A percentile compares a stretch with the other conserved stretches of the same genome.
Conservation (phyloP, 2,888 invertebrate genomes). For the Nineta flava region DNA sequence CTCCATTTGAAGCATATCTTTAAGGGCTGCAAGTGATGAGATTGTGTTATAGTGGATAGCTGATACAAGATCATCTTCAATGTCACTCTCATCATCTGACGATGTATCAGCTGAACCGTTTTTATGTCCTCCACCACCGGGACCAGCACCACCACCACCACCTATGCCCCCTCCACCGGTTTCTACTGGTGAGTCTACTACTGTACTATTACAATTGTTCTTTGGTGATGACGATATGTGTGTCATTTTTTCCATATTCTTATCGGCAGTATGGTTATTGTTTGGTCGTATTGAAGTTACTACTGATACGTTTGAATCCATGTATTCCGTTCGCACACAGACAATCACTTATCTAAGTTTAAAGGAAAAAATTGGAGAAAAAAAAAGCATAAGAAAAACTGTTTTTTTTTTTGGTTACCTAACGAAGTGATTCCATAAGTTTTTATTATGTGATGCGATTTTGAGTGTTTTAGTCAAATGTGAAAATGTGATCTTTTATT, state of each 20-base stretch:
- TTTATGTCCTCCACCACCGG: not conserved
- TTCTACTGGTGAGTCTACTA: not conserved
- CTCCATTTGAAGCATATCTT: conserved; percentile 46
- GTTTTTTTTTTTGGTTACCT: too few relatives aligned
- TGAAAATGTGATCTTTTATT: too few relatives aligned
- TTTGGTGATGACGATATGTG: not conserved
- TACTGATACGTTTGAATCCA: conserved; percentile 16
- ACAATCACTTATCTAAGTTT: too few relatives aligned
- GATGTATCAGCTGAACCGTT: not conserved
- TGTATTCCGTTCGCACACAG: conserved; percentile 8
- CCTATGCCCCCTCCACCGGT: not conserved
- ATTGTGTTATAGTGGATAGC: conserved; percentile 57
- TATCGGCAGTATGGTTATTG: not conserved
- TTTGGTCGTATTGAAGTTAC: conserved; percentile 10
- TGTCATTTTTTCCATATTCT: conserved; percentile 2
- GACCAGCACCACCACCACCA: not conserved
- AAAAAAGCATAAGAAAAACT: too few relatives aligned
- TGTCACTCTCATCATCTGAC: conserved; percentile 35
- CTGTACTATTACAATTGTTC: not conserved
- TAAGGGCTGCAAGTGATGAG: conserved; percentile 47
- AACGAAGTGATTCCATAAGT: too few relatives aligned
- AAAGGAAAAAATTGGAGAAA: too few relatives aligned
- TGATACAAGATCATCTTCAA: conserved; percentile 46
- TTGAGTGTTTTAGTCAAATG: too few relatives aligned
- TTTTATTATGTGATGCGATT: too few relatives aligned